Percentiles rank a stretch among this genome's conserved stretches.
phyloP scores from a whole-genome alignment of 2,113 vertebrate species.

The Hemichromis elongatus region DNA sequence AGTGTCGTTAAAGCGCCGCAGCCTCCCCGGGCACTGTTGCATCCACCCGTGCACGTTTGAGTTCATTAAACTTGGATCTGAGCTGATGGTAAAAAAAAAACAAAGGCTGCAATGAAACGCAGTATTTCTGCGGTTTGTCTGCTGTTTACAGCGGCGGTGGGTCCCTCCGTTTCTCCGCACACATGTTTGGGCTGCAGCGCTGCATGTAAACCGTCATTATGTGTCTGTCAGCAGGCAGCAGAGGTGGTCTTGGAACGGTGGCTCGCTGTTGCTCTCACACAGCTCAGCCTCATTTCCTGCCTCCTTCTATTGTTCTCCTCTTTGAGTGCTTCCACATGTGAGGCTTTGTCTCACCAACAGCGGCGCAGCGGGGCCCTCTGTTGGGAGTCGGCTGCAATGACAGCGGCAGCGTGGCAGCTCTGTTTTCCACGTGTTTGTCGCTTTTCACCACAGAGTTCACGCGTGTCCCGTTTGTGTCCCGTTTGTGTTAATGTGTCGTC shows the following conservation, averaged over 20 bases:
- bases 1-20: neutral
- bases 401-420: neutral
- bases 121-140: neutral
- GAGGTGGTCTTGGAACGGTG: constrained; percentile 5
- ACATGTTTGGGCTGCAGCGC: neutral
- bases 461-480: too few species aligned
- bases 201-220: neutral
- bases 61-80: neutral
- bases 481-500: neutral
- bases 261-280: constrained; percentile 7
- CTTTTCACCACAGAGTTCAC: neutral
- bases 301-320: constrained; percentile 46
- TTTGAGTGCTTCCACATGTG: constrained; percentile 63
- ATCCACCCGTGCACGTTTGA: neutral
- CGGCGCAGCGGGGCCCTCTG: constrained; percentile 40
- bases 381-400: constrained; percentile 8
- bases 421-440: neutral
- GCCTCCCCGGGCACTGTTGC: neutral
- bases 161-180: neutral
- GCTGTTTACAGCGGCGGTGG: neutral
- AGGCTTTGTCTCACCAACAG: neutral
- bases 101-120: neutral
- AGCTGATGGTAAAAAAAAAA: neutral
- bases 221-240: neutral
- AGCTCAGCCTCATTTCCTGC: constrained; percentile 37